Conservation (phyloP, 2,797 vertebrate species). For the Sebastiscus albofasciatus region DNA sequence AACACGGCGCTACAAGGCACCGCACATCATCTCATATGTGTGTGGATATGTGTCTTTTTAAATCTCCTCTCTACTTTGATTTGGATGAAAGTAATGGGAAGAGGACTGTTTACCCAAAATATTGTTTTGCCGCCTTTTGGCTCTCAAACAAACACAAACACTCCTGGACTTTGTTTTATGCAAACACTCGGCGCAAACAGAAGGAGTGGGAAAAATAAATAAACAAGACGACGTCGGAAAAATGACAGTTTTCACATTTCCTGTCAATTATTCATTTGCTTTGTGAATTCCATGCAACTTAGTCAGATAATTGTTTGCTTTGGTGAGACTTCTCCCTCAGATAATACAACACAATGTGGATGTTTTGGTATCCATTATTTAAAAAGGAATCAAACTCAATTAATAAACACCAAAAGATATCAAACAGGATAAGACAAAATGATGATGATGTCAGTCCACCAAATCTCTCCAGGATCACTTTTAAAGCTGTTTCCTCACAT, state of each 20-base stretch:
- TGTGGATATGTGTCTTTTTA: constrained; percentile 1
- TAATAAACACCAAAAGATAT: neutral
- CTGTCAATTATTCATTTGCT: constrained; percentile 7
- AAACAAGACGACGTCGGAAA: neutral
- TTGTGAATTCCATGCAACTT: neutral
- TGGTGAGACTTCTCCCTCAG: neutral
- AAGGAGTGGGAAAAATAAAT: neutral
- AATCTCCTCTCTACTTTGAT: constrained; percentile 34
- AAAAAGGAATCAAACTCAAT: neutral
- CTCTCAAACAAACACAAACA: constrained; percentile 17
- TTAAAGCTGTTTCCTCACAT: neutral
- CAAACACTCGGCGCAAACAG: constrained; percentile 14
- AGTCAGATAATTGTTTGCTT: neutral
- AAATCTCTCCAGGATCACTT: neutral
- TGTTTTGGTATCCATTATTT: neutral
- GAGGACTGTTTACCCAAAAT: constrained; percentile 29
- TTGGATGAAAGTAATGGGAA: constrained; percentile 36
- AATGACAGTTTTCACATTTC: constrained; percentile 4
- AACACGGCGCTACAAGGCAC: constrained; percentile 28
- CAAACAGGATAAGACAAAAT: neutral
- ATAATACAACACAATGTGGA: neutral
- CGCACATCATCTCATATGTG: neutral
- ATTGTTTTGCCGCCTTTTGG: constrained; percentile 17
- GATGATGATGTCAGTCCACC: neutral
- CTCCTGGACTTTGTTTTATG: constrained; percentile 4